These are phyloP conservation scores for Vultur gryphus DNA, from an alignment of 2,797 vertebrate genomes.

Conservation along the genomic window DNA sequence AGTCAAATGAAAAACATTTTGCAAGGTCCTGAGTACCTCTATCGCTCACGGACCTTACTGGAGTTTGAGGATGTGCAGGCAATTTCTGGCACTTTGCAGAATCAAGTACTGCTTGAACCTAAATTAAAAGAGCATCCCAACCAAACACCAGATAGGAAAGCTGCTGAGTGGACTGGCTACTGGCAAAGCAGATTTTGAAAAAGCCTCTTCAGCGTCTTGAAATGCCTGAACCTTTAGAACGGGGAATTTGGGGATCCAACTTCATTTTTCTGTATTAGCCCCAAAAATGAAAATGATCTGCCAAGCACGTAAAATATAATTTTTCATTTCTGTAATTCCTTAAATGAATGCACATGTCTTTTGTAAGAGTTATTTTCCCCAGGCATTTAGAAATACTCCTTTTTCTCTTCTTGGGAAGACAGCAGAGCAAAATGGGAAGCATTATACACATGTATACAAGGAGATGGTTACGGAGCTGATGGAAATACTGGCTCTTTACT, in stretches of 20 bases:
- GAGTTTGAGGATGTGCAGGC: not conserved
- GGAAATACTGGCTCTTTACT: not conserved
- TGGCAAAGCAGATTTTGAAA: not conserved
- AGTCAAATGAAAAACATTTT: not conserved
- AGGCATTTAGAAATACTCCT: not conserved
- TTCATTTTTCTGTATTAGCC: not conserved
- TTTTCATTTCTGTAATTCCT: not conserved
- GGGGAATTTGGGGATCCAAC: not conserved
- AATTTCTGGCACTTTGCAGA: not conserved
- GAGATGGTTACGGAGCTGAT: not conserved
- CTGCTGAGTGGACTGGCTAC: not conserved
- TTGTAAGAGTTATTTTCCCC: not conserved
- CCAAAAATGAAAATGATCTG: not conserved
- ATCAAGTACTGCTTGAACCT: not conserved
- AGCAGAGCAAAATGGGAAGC: not conserved
- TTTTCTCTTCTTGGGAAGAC: not conserved
- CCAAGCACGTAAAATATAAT: not conserved
- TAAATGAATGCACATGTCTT: not conserved
- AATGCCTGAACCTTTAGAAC: not conserved
- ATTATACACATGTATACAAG: accelerated
- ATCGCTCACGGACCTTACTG: accelerated
- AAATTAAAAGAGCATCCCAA: not conserved
- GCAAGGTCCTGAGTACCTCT: not conserved
- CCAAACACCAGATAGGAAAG: not conserved
- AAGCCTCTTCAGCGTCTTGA: not conserved